Base-by-base conservation (phyloP, 2,797 vertebrate species). In the Sparidentex hasta region DNA sequence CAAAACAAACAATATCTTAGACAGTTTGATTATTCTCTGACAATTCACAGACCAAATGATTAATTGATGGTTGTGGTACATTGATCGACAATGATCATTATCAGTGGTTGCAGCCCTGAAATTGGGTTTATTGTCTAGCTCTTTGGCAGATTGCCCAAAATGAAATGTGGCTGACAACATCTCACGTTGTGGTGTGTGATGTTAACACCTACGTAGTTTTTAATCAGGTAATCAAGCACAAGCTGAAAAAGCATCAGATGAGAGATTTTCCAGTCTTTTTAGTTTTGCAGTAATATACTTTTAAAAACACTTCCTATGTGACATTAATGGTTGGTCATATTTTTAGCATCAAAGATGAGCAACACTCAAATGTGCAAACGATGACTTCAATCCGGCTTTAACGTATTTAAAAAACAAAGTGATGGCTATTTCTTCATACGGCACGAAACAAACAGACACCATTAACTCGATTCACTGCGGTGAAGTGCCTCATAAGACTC, bases 401-500 rank as follows among this genome's bases (percentile, higher is more conserved):
- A 57, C 46, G 59, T 47, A 16, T 11, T 11, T 56, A 73, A 57
- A 55, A 73, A 68, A 11, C 13, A 14, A 25, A 81, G 29, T 48
- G 29, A 64, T 29, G 25, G 21, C 50, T 69, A 33, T 72, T 74
- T 77, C 65, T 75, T 41, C 63, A 67, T 44, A 33, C 76, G 65
- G 54, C 65, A 23, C 25, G 41, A 83, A 79, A 88, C 81, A 82
- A 87, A 87, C 57, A 68, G 63, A 56, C 58, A 74, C 33, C 16
- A 25, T 70, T 68, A 54, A 76, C 68, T 52, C 13, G 47, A 75
- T 82, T 82, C 48, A 52, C 25, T 74, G 64, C 27, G 29, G 55
- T 58, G 50, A 84, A 76, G 71, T 67, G 70, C 71, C 72, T 89
- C 68, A 81, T 73, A 63, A 74, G 65, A 77, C 41, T 64, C 71